phyloP scores from a whole-genome alignment of 2,797 vertebrate species.

The Phoeniculus purpureus region DNA sequence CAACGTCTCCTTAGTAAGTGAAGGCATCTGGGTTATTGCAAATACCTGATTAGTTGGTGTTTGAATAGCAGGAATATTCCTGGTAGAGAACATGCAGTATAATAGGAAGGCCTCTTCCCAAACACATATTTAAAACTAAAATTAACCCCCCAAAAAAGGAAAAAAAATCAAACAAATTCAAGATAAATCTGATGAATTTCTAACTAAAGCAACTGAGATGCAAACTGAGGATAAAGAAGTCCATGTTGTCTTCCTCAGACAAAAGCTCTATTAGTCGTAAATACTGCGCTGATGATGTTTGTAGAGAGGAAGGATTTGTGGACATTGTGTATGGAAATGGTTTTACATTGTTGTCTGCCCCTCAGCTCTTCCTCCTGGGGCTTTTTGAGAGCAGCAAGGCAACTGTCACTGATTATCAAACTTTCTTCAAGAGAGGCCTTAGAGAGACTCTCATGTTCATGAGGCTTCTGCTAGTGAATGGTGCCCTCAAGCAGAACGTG shows the following conservation, averaged over 20 bases:
- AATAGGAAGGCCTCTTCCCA: neutral
- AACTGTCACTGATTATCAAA: neutral
- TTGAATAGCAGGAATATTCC: neutral
- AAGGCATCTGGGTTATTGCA: neutral
- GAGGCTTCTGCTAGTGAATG: neutral
- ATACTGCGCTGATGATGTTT: fast-evolving
- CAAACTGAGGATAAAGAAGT: neutral
- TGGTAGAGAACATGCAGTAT: neutral
- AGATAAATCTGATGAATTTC: neutral
- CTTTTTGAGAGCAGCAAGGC: neutral
- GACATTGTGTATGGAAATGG: neutral
- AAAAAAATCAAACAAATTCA: neutral
- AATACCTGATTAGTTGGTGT: neutral
- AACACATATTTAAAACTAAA: fast-evolving
- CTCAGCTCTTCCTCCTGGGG: neutral
- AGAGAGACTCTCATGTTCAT: fast-evolving
- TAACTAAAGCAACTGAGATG: neutral
- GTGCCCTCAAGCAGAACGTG: neutral
- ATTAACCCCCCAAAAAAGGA: too few relatives aligned
- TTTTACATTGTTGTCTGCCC: neutral
- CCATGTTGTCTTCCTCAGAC: fast-evolving
- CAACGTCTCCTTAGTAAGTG: neutral
- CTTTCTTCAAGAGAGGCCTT: neutral
- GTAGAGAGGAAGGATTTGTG: neutral
- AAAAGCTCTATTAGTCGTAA: neutral